Conservation (phyloP, 2,888 invertebrate species). For the Rhimphoctona megacephalus region DNA sequence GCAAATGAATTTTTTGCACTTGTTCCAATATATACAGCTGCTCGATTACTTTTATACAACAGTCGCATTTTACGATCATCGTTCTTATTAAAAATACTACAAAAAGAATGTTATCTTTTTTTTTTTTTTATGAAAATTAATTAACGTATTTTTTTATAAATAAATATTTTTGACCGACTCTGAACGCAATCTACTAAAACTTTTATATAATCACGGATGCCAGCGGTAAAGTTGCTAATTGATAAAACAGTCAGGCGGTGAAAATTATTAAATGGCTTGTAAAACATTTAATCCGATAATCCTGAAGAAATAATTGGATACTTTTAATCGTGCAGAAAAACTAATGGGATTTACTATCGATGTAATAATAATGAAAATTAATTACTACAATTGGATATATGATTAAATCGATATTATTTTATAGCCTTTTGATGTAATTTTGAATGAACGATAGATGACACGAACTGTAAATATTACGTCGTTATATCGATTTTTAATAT, state of each 20-base stretch:
- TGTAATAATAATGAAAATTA: not conserved
- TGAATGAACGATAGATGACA: not conserved
- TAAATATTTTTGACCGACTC: not conserved
- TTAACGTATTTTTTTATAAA: not conserved
- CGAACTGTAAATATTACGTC: not conserved
- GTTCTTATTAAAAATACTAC: not conserved
- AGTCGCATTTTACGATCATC: constrained; percentile 42
- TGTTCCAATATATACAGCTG: constrained; percentile 19
- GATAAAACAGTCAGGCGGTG: not conserved
- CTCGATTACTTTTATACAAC: constrained; percentile 21
- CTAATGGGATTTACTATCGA: not conserved
- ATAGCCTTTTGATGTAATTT: not conserved
- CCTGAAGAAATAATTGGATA: not conserved
- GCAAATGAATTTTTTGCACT: constrained; percentile 8
- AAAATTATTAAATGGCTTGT: not conserved
- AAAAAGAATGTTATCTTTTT: not conserved
- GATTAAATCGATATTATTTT: not conserved
- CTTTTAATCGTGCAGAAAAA: not conserved
- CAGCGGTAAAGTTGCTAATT: constrained; percentile 7
- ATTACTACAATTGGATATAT: not conserved
- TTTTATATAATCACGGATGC: not conserved
- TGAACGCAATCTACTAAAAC: not conserved
- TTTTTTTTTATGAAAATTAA: not conserved
- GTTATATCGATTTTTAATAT: no score
- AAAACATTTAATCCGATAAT: not conserved